Base-by-base conservation (phyloP, 2,888 invertebrate species). In the Eubasilissa splendida region DNA sequence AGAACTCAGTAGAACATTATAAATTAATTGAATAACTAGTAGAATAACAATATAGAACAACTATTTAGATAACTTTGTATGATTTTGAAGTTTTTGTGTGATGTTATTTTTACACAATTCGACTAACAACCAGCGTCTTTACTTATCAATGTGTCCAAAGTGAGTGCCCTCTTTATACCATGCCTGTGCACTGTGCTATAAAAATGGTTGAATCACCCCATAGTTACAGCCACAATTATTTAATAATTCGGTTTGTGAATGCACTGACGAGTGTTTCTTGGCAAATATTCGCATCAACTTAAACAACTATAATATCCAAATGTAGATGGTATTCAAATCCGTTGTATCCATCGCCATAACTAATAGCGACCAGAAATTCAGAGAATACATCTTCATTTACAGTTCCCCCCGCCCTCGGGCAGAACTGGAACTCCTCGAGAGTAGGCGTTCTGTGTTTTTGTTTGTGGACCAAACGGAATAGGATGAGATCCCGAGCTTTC, bases 401-500 rank as follows among this genome's bases (percentile, higher is more conserved):
- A 22, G 22, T 22, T 22, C 22, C 22, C 22, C 22, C 22, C 22
- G 22, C 22, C 22, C 22, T 7, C 42, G 42, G 42, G 42, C 42
- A 42, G 42, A 42, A 42, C 4, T 42, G 42, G 42, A 42, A 42
- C 63, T 63, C 11, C 11, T 4, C n/a, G 12, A 10, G n/a, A 12
- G 75, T 22, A 52, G 7, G 60, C 8, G 52, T n/a, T 22, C 14
- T 74, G 59, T 52, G 42, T 42, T 74, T 70, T 74, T 59, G 50
- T 59, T 75, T 75, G 60, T 65, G 56, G 42, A 73, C 73, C 31
- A 31, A 11, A n/a, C 33, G 54, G 8, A 33, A 5, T n/a, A 52
- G 31, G n/a, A 12, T 9, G 54, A 65, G 65, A 59, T 56, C 87
- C 88, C 54, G 87, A 12, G 22, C 54, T 88, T 89, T 89, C 89